phyloP scores from a whole-genome alignment of 2,888 invertebrate species.

The Dolichomitus sp. region DNA sequence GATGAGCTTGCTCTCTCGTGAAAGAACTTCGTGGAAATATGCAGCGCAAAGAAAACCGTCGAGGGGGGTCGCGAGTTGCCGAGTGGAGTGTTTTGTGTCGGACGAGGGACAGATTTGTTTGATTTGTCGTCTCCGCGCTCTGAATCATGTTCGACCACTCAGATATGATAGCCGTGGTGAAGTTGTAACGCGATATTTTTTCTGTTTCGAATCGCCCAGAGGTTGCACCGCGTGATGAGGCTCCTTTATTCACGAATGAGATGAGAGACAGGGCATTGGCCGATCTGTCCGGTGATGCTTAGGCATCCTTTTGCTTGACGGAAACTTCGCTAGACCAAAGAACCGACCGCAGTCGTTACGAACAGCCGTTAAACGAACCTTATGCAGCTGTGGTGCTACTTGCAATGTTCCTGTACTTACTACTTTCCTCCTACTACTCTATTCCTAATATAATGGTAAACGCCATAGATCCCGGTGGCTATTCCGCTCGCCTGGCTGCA shows the following conservation, averaged over 20 bases:
- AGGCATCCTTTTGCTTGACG: background rate
- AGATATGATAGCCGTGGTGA: background rate
- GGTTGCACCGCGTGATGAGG: constrained; percentile 44
- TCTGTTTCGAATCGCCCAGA: background rate
- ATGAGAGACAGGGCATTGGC: constrained; percentile 8
- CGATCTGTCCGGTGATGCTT: constrained; percentile 19
- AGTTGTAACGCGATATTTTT: background rate
- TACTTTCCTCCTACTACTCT: constrained; percentile 49
- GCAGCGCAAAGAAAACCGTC: constrained; percentile 4
- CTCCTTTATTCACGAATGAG: constrained; percentile 14
- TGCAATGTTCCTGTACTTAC: constrained; percentile 3
- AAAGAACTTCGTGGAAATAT: background rate
- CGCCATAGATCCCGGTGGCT: background rate
- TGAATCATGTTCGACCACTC: background rate
- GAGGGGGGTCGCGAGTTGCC: background rate
- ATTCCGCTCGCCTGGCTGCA: constrained; percentile 8
- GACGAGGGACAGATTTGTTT: background rate
- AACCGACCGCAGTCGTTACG: constrained; percentile 43
- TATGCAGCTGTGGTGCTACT: constrained; percentile 31
- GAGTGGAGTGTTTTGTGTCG: background rate
- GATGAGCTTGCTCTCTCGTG: constrained; percentile 17
- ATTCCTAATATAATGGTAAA: background rate
- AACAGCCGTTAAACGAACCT: constrained; percentile 53
- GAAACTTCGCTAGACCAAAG: constrained; percentile 33
- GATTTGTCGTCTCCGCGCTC: constrained; percentile 15